Base-by-base conservation (phyloP, 1,140 invertebrate species). In the Pantala flavescens region DNA sequence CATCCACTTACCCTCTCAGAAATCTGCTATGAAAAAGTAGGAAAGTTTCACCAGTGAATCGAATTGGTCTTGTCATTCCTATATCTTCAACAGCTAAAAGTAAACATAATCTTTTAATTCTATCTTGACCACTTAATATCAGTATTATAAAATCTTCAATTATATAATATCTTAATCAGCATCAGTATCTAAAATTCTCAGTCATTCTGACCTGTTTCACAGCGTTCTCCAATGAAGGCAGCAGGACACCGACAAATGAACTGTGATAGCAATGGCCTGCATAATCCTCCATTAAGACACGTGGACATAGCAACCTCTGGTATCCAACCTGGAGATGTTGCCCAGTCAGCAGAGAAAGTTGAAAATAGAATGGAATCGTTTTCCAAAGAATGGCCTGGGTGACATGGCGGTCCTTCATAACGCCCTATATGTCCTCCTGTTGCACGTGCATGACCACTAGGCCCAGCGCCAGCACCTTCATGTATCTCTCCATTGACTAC, bases 271-370 rank as follows among this genome's bases (percentile, higher is more conserved):
- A 89, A 83, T n/a, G 92, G 91, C 42, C 91, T 82, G 82, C 92
- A 94, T 70, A 90, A 84, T 0, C 91, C 91, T 43, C 89, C 88
- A 82, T 93, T 93, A 73, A 86, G 84, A 82, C 92, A 94, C 14
- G 90, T 90, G 83, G 86, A 85, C 76, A 86, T 82, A 73, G 82
- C 81, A 63, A 82, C 82, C 3, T 63, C 49, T 63, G 3, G 49
- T 19, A 21, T 21, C 49, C 49, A 63, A 14, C 49, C 49, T 7
- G 49, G 49, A 7, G 49, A 63, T 16, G 49, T 63, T 63, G 49
- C 49, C 49, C 49, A 63, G 14, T 63, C 49, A 63, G 49, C 49
- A 16, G 49, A 63, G 12, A 63, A 63, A 7, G 49, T 63, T 63
- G 49, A 63, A 63, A 63, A 63, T 21, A 63, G 49, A 63, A 21